phyloP scores from a whole-genome alignment of 2,113 vertebrate species.

The Hippocampus abdominalis region DNA sequence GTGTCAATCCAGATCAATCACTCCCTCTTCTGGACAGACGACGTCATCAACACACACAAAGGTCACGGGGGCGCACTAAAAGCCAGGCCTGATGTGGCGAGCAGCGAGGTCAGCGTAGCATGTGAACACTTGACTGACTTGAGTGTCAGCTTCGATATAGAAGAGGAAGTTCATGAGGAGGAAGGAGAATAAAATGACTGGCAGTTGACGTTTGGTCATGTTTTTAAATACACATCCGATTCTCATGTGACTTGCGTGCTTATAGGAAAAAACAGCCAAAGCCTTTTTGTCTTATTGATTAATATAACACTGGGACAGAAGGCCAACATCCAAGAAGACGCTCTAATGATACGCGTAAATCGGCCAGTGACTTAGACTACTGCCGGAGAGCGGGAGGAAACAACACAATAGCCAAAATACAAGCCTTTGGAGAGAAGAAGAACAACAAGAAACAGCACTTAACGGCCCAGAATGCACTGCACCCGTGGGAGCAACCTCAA shows the following conservation, averaged over 20 bases:
- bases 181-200: conserved; percentile 15
- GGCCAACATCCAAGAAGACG: conserved; percentile 37
- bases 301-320: conserved; percentile 49
- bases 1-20: conserved; percentile 76
- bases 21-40: conserved; percentile 66
- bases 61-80: conserved; percentile 55
- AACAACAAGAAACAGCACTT: conserved; percentile 81
- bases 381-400: conserved; percentile 51
- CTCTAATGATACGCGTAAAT: conserved; percentile 70
- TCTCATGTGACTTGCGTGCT: conserved; percentile 42
- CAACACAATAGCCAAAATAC: conserved; percentile 74
- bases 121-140: conserved; percentile 47
- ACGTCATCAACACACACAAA: conserved; percentile 61
- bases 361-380: conserved; percentile 56
- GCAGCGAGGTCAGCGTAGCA: conserved; percentile 49
- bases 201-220: conserved; percentile 2
- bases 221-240: conserved; percentile 13
- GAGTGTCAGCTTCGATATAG: conserved; percentile 20
- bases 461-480: conserved; percentile 79
- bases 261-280: conserved; percentile 44
- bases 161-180: not conserved
- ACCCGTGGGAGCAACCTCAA: conserved; percentile 81
- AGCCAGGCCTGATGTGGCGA: conserved; percentile 50
- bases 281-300: conserved; percentile 66
- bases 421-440: conserved; percentile 67